Evolutionary conservation across 2,113 vertebrate species (phyloP).

Genomic region (Seriola dumerili): DNA sequence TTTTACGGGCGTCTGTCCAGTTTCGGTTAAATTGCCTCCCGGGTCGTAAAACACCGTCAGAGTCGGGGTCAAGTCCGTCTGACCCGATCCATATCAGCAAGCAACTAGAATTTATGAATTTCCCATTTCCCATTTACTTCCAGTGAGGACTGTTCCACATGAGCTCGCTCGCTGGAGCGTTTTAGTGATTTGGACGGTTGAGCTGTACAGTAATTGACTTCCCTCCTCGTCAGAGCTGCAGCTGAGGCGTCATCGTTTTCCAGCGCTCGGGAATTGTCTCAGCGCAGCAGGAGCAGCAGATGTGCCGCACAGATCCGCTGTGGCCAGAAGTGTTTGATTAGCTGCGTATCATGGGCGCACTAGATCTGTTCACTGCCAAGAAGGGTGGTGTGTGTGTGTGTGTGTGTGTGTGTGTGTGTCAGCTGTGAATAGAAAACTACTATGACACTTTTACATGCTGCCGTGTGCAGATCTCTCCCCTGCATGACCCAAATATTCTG

Average conservation of each 20-base stretch:
- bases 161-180: slow-evolving; percentile 32
- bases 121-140: slow-evolving; percentile 34
- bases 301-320: slow-evolving; percentile 34
- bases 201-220: slow-evolving; percentile 56
- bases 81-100: slow-evolving; percentile 29
- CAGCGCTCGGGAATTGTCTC: slow-evolving; percentile 19
- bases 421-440: slow-evolving; percentile 32
- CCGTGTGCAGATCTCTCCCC: slow-evolving; percentile 10
- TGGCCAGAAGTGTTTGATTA: slow-evolving; percentile 43
- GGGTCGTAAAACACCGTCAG: slow-evolving; percentile 10
- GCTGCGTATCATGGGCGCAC: slow-evolving; percentile 3
- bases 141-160: slow-evolving; percentile 21
- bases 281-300: slow-evolving; percentile 42
- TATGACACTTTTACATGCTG: neutral
- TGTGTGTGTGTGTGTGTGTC: slow-evolving; percentile 13
- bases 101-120: slow-evolving; percentile 41
- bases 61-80: slow-evolving; percentile 15
- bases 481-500: slow-evolving; percentile 24
- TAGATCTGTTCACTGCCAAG: slow-evolving; percentile 18
- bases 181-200: slow-evolving; percentile 15
- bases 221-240: slow-evolving; percentile 41
- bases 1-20: too few species aligned
- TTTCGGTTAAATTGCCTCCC: neutral
- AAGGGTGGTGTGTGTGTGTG: neutral
- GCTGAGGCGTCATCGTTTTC: slow-evolving; percentile 39